Conservation (phyloP, 2,888 invertebrate genomes). For the Rhamphomyia laevipes region DNA sequence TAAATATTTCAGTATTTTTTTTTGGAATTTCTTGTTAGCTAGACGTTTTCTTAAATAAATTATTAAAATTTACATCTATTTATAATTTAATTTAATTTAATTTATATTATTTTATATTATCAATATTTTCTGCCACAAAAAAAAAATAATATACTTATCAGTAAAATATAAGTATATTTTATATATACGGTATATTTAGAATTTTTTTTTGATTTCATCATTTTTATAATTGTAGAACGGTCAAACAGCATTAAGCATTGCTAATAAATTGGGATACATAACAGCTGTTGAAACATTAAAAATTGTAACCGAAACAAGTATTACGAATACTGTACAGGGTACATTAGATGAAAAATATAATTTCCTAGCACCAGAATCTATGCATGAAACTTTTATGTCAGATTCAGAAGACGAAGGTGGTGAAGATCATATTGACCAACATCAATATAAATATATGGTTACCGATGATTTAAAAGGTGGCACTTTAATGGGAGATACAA, state of each 20-base stretch:
- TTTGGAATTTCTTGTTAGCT: too few species aligned
- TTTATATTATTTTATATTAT: too few species aligned
- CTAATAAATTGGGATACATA: conserved; percentile 93
- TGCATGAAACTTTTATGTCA: conserved; percentile 98
- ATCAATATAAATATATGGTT: conserved; percentile 63
- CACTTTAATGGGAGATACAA: conserved; percentile 52
- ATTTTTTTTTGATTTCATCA: background rate
- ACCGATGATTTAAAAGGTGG: conserved; percentile 64
- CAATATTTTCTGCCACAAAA: background rate
- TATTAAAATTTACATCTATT: background rate
- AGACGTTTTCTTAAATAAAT: too few species aligned
- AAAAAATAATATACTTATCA: background rate
- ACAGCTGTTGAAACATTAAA: conserved; percentile 95
- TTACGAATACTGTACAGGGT: conserved; percentile 44
- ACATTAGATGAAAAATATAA: conserved; percentile 82
- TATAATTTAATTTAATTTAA: background rate
- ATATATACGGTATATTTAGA: background rate
- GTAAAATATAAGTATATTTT: background rate
- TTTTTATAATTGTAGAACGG: conserved; percentile 57
- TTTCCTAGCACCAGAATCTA: conserved; percentile 93
- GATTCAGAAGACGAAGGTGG: conserved; percentile 99
- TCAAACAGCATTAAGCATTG: conserved; percentile 92
- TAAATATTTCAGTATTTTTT: too few species aligned
- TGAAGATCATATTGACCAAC: conserved; percentile 47
- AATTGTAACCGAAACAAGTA: conserved; percentile 72